Evolutionary conservation across 2,113 vertebrate species (phyloP).

Genomic region (Heptranchias perlo): DNA sequence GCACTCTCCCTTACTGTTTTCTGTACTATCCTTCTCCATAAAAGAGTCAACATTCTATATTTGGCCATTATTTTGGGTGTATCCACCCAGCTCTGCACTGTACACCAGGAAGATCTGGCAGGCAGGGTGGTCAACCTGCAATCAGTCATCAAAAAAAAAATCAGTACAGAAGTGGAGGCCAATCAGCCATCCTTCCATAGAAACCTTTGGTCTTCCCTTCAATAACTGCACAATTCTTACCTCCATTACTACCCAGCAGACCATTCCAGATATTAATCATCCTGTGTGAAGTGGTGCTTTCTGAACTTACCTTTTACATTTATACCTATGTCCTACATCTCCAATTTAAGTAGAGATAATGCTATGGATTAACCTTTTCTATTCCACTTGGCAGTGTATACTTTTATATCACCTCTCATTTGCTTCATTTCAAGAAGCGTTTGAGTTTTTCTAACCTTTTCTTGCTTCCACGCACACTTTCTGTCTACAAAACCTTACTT

Average conservation of each 20-base stretch:
- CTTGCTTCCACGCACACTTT: not conserved
- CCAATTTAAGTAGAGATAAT: not conserved
- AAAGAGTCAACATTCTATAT: not conserved
- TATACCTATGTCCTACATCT: not conserved
- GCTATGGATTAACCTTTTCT: not conserved
- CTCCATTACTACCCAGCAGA: not conserved
- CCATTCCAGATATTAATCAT: not conserved
- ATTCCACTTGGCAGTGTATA: not conserved
- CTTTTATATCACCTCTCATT: not conserved
- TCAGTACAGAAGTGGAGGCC: not conserved
- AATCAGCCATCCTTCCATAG: not conserved
- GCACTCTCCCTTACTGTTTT: not conserved
- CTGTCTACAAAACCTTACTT: not conserved
- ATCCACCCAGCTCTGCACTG: not conserved
- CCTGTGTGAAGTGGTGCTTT: not conserved
- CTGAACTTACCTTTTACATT: not conserved
- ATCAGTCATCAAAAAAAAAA: not conserved
- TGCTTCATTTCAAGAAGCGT: not conserved
- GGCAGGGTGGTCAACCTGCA: not conserved
- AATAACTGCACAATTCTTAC: not conserved
- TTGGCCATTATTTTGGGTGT: not conserved
- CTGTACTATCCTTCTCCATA: not conserved
- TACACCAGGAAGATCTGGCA: not conserved
- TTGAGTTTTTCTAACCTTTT: not conserved
- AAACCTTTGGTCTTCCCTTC: not conserved